phyloP scores from a whole-genome alignment of 1,140 invertebrate genomes.

The Anadara kagoshimensis region DNA sequence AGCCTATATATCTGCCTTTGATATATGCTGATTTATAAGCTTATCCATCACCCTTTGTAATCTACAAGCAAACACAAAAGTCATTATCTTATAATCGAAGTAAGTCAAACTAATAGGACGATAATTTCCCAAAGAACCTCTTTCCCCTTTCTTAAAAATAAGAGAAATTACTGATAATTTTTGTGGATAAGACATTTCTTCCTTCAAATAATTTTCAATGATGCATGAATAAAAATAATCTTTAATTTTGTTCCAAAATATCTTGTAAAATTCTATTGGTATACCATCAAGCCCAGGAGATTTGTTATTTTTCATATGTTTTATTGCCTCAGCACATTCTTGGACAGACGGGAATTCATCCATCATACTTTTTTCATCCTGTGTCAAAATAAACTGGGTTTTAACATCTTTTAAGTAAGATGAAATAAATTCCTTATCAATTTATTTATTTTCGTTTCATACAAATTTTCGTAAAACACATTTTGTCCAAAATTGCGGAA shows the following conservation, averaged over 20 bases:
- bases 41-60: background rate
- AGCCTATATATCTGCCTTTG: conserved; percentile 7
- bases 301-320: conserved; percentile 1
- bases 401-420: too few species aligned
- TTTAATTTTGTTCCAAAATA: conserved; percentile 1
- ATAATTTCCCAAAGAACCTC: background rate
- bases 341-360: background rate
- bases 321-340: conserved; percentile 3
- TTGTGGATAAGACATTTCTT: background rate
- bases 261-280: conserved; percentile 2
- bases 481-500: too few species aligned
- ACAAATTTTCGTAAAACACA: too few species aligned
- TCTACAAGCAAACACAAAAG: background rate
- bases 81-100: background rate
- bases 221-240: background rate
- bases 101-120: background rate
- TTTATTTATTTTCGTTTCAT: too few species aligned
- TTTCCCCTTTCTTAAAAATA: conserved; percentile 5
- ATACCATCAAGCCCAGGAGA: conserved; percentile 11
- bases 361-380: background rate
- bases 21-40: conserved; percentile 7
- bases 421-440: too few species aligned
- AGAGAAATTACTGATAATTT: background rate
- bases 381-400: too few species aligned
- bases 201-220: background rate